Conservation (phyloP, 2,888 invertebrate species). For the Melinaea marsaeus region DNA sequence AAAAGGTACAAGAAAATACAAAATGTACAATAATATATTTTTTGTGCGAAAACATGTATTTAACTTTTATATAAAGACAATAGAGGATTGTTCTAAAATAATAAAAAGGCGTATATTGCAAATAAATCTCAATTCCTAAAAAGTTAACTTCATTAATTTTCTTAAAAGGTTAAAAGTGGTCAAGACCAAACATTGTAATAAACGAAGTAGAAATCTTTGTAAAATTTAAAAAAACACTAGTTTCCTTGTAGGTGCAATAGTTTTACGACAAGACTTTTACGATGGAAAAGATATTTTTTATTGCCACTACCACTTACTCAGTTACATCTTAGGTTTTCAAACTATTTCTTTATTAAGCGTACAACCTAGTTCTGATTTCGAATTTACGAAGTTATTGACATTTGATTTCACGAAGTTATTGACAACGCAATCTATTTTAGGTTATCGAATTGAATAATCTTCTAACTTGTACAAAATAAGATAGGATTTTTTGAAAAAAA, state of each 20-base stretch:
- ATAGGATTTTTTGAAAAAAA: no score
- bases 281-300: slow-evolving; percentile 24
- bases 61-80: not conserved
- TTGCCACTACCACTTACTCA: slow-evolving; percentile 18
- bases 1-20: slow-evolving; percentile 14
- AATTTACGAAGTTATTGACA: no score
- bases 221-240: slow-evolving; percentile 15
- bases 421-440: no score
- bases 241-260: slow-evolving; percentile 24
- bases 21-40: not conserved
- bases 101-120: not conserved
- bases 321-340: slow-evolving; percentile 12
- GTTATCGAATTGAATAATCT: no score
- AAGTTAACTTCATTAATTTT: no score
- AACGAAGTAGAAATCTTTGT: no score
- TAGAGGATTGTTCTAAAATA: not conserved
- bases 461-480: no score
- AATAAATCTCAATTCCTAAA: not conserved
- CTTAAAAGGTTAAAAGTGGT: not conserved
- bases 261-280: slow-evolving; percentile 27
- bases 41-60: not conserved
- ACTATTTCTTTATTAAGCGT: not conserved
- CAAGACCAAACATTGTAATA: not conserved
- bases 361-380: no score
- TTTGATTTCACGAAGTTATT: no score